Evolutionary conservation across 2,113 vertebrate species (phyloP).

Genomic region (Brachypteracias leptosomus): DNA sequence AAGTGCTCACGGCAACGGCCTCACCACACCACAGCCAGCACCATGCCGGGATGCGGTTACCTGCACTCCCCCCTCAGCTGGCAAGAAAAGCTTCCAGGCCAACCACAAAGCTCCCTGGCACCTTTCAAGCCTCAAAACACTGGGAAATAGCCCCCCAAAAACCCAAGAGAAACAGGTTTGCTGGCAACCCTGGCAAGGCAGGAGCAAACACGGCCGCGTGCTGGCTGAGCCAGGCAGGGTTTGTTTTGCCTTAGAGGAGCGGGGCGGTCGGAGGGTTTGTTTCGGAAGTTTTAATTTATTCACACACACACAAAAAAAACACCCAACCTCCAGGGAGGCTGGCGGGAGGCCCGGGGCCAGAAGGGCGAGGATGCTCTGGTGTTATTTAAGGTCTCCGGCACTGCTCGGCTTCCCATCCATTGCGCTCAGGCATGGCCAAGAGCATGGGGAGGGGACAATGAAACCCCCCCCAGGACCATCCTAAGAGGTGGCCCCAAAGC

Average conservation of each 20-base stretch:
- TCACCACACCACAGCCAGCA: not conserved
- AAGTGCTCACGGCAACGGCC: not conserved
- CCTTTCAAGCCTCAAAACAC: not conserved
- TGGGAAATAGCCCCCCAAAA: not conserved
- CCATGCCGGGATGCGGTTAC: not conserved
- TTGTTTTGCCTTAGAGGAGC: not conserved
- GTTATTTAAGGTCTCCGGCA: conserved; percentile 50
- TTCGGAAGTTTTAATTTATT: conserved; percentile 60
- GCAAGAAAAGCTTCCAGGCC: not conserved
- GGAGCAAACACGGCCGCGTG: not conserved
- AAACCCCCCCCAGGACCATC: not conserved
- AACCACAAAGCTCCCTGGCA: not conserved
- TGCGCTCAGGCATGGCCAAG: not conserved
- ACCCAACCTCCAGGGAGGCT: not conserved
- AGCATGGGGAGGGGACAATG: not conserved
- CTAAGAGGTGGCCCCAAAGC: not conserved
- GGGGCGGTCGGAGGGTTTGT: not conserved
- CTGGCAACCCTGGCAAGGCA: not conserved
- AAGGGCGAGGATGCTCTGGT: conserved; percentile 23
- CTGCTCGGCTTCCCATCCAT: not conserved
- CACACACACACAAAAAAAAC: not conserved
- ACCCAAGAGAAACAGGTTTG: not conserved
- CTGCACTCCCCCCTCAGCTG: fast-evolving
- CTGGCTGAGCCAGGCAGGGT: not conserved
- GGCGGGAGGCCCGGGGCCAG: not conserved